These are phyloP conservation scores for Carollia perspicillata DNA, from an alignment of 2,113 vertebrate species.

Conservation along the genomic window DNA sequence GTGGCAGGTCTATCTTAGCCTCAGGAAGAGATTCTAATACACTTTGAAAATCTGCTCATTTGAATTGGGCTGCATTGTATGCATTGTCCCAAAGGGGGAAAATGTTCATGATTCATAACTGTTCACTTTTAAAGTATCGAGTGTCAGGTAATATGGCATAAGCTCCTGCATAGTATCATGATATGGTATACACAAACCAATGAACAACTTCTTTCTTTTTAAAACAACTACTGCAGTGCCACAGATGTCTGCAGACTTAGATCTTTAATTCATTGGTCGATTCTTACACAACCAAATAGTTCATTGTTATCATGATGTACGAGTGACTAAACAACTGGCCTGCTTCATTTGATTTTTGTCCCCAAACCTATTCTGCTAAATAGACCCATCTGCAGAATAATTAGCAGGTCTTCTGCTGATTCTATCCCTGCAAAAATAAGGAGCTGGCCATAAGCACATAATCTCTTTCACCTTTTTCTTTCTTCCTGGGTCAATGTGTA, in stretches of 20 bases:
- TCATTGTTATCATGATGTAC: not conserved
- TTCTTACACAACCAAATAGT: not conserved
- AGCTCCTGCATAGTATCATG: not conserved
- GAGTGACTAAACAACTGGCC: not conserved
- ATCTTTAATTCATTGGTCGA: not conserved
- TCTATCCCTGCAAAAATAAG: not conserved
- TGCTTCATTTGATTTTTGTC: slow-evolving; percentile 3
- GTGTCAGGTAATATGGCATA: not conserved
- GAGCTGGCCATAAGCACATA: not conserved
- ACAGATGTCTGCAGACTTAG: not conserved
- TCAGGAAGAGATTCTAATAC: slow-evolving; percentile 45
- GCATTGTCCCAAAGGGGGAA: not conserved
- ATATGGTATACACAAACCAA: not conserved
- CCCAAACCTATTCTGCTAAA: not conserved
- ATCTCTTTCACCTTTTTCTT: not conserved
- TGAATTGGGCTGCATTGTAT: slow-evolving; percentile 12
- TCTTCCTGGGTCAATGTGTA: not conserved
- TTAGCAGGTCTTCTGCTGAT: not conserved
- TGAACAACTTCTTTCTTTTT: not conserved
- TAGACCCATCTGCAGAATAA: not conserved
- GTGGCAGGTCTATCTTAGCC: slow-evolving; percentile 20
- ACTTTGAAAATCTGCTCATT: slow-evolving; percentile 45
- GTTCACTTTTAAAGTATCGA: not conserved
- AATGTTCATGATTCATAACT: not conserved
- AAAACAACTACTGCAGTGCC: not conserved